phyloP scores from a whole-genome alignment of 2,113 vertebrate species.

The Centropristis striata region DNA sequence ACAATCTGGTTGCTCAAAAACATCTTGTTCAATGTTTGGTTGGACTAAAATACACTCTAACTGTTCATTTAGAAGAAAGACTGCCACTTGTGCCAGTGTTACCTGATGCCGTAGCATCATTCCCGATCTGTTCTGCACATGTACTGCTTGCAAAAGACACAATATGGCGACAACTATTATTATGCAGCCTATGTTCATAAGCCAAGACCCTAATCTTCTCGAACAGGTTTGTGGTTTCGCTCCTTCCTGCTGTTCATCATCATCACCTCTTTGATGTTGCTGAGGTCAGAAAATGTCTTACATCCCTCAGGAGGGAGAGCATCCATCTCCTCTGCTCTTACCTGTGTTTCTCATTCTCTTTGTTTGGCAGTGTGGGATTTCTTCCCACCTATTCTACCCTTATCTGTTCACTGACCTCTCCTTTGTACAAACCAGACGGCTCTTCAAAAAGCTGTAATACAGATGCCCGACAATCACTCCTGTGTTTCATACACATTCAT shows the following conservation, averaged over 20 bases:
- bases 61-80: too few species aligned
- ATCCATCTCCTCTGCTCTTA: background rate
- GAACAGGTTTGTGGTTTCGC: background rate
- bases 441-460: conserved; percentile 59
- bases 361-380: conserved; percentile 29
- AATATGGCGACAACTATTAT: too few species aligned
- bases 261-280: conserved; percentile 12
- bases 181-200: background rate
- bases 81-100: too few species aligned
- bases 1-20: too few species aligned
- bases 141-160: too few species aligned
- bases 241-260: background rate
- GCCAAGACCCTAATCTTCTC: background rate
- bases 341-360: conserved; percentile 44
- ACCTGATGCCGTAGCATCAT: too few species aligned
- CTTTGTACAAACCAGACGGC: conserved; percentile 30
- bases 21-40: too few species aligned
- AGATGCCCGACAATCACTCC: conserved; percentile 39
- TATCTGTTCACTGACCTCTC: conserved; percentile 48
- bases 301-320: conserved; percentile 6
- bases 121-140: too few species aligned
- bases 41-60: too few species aligned
- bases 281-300: conserved; percentile 18
- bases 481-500: conserved; percentile 36
- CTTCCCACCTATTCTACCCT: conserved; percentile 32